phyloP scores from a whole-genome alignment of 30 jellyfish, hydroid and myxozoan genomes.

The Catostylus mosaicus region DNA sequence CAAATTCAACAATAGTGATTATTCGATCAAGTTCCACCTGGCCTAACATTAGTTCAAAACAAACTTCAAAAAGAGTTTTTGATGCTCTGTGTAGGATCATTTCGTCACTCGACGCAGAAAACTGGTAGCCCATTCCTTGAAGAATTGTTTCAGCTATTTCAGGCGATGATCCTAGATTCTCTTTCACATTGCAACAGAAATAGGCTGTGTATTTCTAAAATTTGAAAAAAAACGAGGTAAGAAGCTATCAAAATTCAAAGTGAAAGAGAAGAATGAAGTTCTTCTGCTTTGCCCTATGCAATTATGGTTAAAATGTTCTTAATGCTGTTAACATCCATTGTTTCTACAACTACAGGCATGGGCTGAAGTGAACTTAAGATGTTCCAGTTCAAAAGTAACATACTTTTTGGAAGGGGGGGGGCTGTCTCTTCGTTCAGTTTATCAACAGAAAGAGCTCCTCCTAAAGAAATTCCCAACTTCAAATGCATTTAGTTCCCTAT shows the following conservation, averaged over 20 bases:
- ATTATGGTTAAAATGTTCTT: no score
- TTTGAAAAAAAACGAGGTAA: not conserved
- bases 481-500: no score
- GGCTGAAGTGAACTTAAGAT: no score
- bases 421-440: no score
- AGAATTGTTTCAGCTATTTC: conserved; percentile 38
- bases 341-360: no score
- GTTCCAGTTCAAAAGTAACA: no score
- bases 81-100: conserved; percentile 24
- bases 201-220: conserved; percentile 75
- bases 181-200: conserved; percentile 23
- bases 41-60: conserved; percentile 46
- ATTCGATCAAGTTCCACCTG: conserved; percentile 23
- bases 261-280: no score
- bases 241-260: not conserved
- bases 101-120: conserved; percentile 15
- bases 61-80: conserved; percentile 10
- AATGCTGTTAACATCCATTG: no score
- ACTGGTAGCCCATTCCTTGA: conserved; percentile 47
- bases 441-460: no score
- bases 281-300: no score
- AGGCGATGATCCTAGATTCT: conserved; percentile 27
- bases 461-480: no score
- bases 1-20: conserved; percentile 15
- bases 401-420: no score